phyloP scores from a whole-genome alignment of 2,888 invertebrate species.

The Brassicogethes aeneus region DNA sequence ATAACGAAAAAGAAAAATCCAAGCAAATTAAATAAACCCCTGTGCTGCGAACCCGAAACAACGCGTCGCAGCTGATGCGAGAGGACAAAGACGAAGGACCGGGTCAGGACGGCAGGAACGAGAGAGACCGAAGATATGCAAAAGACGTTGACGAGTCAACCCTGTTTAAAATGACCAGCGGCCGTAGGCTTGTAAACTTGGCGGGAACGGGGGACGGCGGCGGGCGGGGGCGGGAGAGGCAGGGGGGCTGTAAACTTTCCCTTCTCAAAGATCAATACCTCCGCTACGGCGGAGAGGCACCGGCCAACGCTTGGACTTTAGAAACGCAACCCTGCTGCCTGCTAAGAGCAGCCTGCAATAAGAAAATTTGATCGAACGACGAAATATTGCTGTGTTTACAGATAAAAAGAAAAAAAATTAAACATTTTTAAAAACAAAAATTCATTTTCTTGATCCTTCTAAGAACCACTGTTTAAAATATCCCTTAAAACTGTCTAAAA shows the following conservation, averaged over 20 bases:
- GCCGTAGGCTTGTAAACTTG: constrained; percentile 41
- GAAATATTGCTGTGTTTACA: too few relatives aligned
- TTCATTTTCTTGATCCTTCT: too few relatives aligned
- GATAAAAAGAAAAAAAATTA: too few relatives aligned
- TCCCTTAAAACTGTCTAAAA: too few relatives aligned
- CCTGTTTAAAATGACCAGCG: constrained; percentile 42
- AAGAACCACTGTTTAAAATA: too few relatives aligned
- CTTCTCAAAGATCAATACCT: constrained; percentile 45
- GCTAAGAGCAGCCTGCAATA: neutral
- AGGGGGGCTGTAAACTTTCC: constrained; percentile 42
- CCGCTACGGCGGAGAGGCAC: constrained; percentile 39
- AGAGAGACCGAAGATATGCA: constrained; percentile 29
- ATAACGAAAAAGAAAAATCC: too few relatives aligned
- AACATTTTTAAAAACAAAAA: too few relatives aligned
- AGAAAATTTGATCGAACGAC: too few relatives aligned
- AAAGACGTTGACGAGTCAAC: constrained; percentile 35
- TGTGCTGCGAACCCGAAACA: neutral
- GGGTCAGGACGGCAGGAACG: neutral
- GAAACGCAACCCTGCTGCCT: constrained; percentile 7
- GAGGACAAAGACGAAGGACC: constrained; percentile 4
- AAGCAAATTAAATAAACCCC: neutral
- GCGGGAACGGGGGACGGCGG: constrained; percentile 22
- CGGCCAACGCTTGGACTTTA: constrained; percentile 29
- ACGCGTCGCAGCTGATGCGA: neutral
- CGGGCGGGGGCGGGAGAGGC: constrained; percentile 16